Evolutionary conservation across 2,797 vertebrate genomes (phyloP).

Genomic region (Cygnus olor): DNA sequence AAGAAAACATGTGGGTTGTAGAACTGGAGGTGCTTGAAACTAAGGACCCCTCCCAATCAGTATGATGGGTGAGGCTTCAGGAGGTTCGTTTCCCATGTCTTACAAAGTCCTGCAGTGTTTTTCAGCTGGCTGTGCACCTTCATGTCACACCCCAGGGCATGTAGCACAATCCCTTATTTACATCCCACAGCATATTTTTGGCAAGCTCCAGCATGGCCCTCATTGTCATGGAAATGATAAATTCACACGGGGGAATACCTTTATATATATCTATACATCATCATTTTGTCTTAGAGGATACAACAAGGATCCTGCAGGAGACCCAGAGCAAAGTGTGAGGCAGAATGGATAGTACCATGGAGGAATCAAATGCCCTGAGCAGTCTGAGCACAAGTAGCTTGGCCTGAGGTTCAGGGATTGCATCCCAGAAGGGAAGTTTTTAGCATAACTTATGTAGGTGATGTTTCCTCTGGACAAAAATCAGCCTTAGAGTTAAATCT

Average conservation of each 20-base stretch:
- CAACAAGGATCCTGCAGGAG: not conserved
- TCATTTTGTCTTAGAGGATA: not conserved
- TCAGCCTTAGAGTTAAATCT: not conserved
- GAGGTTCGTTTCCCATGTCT: not conserved
- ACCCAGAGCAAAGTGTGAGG: not conserved
- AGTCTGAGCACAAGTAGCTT: not conserved
- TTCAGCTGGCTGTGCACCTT: not conserved
- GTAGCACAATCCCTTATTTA: fast-evolving
- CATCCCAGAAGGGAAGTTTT: not conserved
- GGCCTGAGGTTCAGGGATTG: not conserved
- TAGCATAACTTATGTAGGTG: not conserved
- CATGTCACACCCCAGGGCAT: not conserved
- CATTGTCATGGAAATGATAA: not conserved
- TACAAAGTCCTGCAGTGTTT: not conserved
- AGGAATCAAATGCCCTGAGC: not conserved
- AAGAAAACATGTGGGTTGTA: not conserved
- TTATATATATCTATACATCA: too few species aligned
- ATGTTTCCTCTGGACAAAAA: not conserved
- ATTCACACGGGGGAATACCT: not conserved
- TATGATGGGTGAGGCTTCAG: not conserved
- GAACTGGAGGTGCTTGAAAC: not conserved
- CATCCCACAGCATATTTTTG: not conserved
- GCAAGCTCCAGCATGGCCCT: not conserved
- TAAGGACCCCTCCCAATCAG: fast-evolving
- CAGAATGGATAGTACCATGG: not conserved